Conservation (phyloP, 2,888 invertebrate species). For the Brachylomia viminalis region DNA sequence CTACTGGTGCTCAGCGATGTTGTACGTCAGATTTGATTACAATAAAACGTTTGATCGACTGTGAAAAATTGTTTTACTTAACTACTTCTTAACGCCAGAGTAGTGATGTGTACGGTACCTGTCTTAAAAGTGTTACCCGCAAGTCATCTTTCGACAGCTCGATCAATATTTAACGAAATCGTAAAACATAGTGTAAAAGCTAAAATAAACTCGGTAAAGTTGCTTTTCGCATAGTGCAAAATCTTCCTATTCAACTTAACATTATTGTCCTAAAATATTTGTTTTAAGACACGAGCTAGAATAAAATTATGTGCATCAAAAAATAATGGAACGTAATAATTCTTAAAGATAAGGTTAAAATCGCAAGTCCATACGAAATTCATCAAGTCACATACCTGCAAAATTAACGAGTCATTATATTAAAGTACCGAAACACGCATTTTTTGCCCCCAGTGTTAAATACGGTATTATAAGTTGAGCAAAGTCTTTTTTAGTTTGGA, state of each 20-base stretch:
- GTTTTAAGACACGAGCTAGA: conserved; percentile 24
- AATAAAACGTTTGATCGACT: conserved; percentile 52
- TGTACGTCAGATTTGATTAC: conserved; percentile 48
- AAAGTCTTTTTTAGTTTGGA: conserved; percentile 86
- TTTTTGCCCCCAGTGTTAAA: conserved; percentile 84
- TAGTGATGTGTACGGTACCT: conserved; percentile 15
- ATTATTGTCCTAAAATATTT: conserved; percentile 45
- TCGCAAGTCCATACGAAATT: conserved; percentile 81
- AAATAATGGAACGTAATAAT: conserved; percentile 46
- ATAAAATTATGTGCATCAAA: conserved; percentile 33
- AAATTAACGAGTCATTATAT: conserved; percentile 88
- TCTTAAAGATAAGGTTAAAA: conserved; percentile 64
- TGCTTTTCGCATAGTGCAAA: conserved; percentile 28
- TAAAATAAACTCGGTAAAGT: conserved; percentile 46
- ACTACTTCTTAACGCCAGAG: conserved; percentile 7
- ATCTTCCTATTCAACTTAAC: conserved; percentile 8
- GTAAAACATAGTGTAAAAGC: conserved; percentile 50
- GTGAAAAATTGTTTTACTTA: conserved; percentile 45
- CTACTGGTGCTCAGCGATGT: conserved; percentile 58
- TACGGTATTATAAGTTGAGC: conserved; percentile 81
- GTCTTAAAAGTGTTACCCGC: conserved; percentile 46
- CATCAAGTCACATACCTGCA: conserved; percentile 81
- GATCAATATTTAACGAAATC: conserved; percentile 63
- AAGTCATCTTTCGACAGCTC: conserved; percentile 59
- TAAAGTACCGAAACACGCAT: conserved; percentile 81